Base-by-base conservation (phyloP, 2,797 vertebrate species). In the Ceryle rudis region DNA sequence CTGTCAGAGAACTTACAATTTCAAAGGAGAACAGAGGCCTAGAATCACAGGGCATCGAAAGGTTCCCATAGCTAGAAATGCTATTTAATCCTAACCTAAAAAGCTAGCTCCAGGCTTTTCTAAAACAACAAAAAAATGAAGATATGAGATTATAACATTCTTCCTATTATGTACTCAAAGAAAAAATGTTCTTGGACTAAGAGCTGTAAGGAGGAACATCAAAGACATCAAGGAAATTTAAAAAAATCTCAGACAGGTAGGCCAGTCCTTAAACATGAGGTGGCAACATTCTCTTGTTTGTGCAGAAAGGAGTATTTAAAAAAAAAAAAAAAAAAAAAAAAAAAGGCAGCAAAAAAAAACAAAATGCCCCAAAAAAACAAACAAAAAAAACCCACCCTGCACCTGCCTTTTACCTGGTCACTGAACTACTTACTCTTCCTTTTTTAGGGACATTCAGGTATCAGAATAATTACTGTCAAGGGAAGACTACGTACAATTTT, bases 41-140 rank as follows among this genome's bases (percentile, higher is more conserved):
- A 26, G 8, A 21, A 7, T 4, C 15, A 2, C 21, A 71, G 0
- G 0, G 77, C 35, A 64, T 26, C 52, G 28, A 81, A 69, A 92
- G 15, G 11, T 19, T 81, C 42, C 9, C 37, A 72, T 5, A 81
- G 28, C 44, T 42, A 72, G 35, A 78, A 25, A 14, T 37, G 10
- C 33, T 67, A 20, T 46, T 66, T 81, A 28, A 58, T 46, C 37
- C 13, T 57, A 44, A 72, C 5, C 26, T 61, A 44, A 18, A 71
- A 10, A 1, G 8, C 20, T 23, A 26, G 5, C 19, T 77, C 20
- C 15, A 16, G 26, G 23, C 12, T 87, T 77, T 61, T 66, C 28
- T 61, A 5, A 20, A n/a, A 17, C 14, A 49, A 25, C 25, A 26
- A 51, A 51, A 44, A 49, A 26, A 26, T 15, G 8, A 47, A 37